These are phyloP conservation scores for Andrena bucephala DNA, from an alignment of 2,888 invertebrate species.

Conservation along the genomic window DNA sequence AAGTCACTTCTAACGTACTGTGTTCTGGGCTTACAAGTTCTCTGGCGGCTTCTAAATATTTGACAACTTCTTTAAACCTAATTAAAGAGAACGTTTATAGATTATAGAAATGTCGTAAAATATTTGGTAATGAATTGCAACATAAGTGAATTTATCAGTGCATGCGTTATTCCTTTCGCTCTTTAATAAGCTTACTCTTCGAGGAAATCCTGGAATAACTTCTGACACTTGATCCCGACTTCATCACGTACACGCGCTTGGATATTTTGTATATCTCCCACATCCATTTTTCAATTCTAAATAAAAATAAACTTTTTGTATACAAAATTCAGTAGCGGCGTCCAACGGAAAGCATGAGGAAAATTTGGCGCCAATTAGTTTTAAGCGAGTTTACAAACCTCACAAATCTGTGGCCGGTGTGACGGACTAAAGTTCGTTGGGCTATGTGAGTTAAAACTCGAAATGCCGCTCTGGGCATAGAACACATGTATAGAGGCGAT, in stretches of 20 bases:
- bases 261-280: conserved; percentile 91
- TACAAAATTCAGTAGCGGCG: conserved; percentile 2
- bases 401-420: too few species aligned
- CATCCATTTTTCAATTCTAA: conserved; percentile 89
- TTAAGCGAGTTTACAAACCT: conserved; percentile 35
- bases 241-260: conserved; percentile 94
- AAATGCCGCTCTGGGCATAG: too few species aligned
- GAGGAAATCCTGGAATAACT: conserved; percentile 97
- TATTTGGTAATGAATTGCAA: background rate
- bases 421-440: too few species aligned
- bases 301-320: conserved; percentile 9
- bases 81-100: conserved; percentile 10
- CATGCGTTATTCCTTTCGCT: background rate
- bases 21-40: conserved; percentile 95
- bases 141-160: background rate
- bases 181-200: conserved; percentile 89
- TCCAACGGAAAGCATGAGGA: conserved; percentile 2
- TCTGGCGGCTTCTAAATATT: conserved; percentile 93
- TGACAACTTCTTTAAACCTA: conserved; percentile 92
- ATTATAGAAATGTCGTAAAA: conserved; percentile 20
- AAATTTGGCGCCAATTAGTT: conserved; percentile 66
- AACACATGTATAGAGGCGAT: too few species aligned
- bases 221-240: conserved; percentile 96
- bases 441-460: too few species aligned
- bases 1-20: conserved; percentile 96